These are phyloP conservation scores for Phoeniculus purpureus DNA, from an alignment of 2,797 vertebrate genomes.

Conservation along the genomic window DNA sequence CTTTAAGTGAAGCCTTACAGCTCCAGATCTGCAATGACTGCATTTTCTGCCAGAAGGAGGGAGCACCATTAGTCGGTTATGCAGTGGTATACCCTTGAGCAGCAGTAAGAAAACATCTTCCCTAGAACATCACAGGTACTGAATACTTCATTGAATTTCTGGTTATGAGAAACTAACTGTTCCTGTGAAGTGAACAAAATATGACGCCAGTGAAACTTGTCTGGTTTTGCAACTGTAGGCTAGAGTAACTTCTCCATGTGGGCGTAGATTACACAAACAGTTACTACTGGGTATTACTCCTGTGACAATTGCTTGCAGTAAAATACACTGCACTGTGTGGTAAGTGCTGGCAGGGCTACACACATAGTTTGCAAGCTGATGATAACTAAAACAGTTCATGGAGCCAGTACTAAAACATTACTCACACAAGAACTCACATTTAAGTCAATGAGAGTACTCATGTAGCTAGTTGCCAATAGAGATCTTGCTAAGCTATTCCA, in stretches of 20 bases:
- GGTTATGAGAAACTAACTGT: neutral
- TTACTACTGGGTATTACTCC: neutral
- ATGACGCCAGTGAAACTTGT: neutral
- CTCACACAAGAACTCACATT: slow-evolving; percentile 1
- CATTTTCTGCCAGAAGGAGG: neutral
- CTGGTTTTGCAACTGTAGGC: neutral
- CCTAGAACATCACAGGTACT: neutral
- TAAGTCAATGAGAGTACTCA: slow-evolving; percentile 35
- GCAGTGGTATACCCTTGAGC: neutral
- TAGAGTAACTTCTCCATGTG: neutral
- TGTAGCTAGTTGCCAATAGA: neutral
- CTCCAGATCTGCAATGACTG: neutral
- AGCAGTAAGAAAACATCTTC: neutral
- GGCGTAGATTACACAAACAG: neutral
- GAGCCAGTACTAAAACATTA: slow-evolving; percentile 25
- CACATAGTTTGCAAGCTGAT: neutral
- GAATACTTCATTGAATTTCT: neutral
- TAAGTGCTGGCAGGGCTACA: neutral
- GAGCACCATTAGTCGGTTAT: neutral
- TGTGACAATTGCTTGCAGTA: neutral
- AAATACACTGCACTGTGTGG: neutral
- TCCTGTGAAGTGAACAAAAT: fast-evolving
- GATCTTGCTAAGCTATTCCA: slow-evolving; percentile 37
- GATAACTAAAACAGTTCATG: slow-evolving; percentile 34
- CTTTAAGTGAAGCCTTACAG: neutral